Percentiles rank a stretch among this genome's conserved stretches.
phyloP scores from a whole-genome alignment of 2,797 vertebrate genomes.

The Pelodytes ibericus region DNA sequence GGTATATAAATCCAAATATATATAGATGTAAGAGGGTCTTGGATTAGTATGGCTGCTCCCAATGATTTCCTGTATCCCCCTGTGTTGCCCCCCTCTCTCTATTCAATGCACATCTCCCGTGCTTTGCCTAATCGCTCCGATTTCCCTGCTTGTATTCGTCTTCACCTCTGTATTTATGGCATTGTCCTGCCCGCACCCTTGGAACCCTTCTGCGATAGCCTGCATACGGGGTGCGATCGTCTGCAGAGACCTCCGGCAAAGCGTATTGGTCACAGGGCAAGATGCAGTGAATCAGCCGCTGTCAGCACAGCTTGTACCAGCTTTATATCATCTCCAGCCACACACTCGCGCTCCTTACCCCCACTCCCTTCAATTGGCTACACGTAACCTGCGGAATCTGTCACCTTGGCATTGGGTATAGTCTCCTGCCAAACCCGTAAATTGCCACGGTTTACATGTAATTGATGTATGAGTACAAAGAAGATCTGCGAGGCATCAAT shows the following conservation, averaged over 20 bases:
- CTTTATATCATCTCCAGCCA: conserved; percentile 45
- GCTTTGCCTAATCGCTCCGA: not conserved
- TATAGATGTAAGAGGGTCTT: no score
- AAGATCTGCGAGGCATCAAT: conserved; percentile 45
- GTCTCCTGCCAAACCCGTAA: conserved; percentile 52
- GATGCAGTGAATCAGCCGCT: conserved; percentile 36
- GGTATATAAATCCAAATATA: no score
- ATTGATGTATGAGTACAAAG: conserved; percentile 49
- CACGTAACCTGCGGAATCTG: conserved; percentile 51
- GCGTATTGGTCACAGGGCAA: conserved; percentile 30
- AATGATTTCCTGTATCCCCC: no score
- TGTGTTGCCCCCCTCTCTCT: no score
- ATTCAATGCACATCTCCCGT: not conserved
- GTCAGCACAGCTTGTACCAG: conserved; percentile 47
- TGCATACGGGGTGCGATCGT: conserved; percentile 9
- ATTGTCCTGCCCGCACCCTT: not conserved
- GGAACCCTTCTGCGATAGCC: not conserved
- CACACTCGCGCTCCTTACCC: conserved; percentile 15
- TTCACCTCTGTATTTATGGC: not conserved
- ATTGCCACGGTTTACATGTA: conserved; percentile 41
- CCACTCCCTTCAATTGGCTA: conserved; percentile 38
- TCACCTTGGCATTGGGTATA: conserved; percentile 45
- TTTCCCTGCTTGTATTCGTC: not conserved
- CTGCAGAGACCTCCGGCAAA: conserved; percentile 45
- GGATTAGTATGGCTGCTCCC: no score